Evolutionary conservation across 2,113 vertebrate species (phyloP), one percentile per base, ranked within the genome.

Genomic region (Prunella fulvescens): DNA sequence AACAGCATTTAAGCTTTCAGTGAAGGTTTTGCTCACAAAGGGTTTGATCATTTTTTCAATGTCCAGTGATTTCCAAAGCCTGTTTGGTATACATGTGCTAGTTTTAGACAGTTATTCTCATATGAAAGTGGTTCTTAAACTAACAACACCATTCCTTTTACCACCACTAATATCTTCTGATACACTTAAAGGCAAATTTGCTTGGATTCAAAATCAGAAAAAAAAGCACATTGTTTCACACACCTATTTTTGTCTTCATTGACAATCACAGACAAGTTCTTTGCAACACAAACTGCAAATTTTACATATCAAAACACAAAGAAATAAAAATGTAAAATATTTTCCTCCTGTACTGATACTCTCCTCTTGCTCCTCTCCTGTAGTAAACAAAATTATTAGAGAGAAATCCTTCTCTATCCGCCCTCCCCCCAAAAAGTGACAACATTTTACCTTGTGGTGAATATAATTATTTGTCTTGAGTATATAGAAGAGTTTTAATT

Each of bases 371-470:
- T 71, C 70, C 65, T 58, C 29, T 72, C 14, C 57, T 37, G 7
- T 54, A 53, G 10, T 67, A 60, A 80, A 61, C 14, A 48, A 91
- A 76, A 72, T 29, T 22, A 50, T 44, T 4, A 48, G 12, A 92
- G 7, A 24, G 14, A 71, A 90, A 90, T 29, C 12, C 31, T 78
- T 24, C 39, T 87, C n/a, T 35, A 26, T 42, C 24, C 33, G 39
- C 3, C 2, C 19, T 73, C 7, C 19, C 4, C 3, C 0, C 0
- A 47, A 79, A 65, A 73, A 15, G 7, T 18, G 7, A n/a, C 12
- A 12, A 33, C 31, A 56, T 19, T 23, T 33, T 45, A 72, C 37
- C 25, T 70, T 54, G 35, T 50, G 11, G 18, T 57, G 24, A 82
- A 84, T 66, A 31, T 3, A 67, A 71, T 67, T 78, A 31, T 42